Evolutionary conservation across 2,113 vertebrate genomes (phyloP).

Genomic region (Lutjanus erythropterus): DNA sequence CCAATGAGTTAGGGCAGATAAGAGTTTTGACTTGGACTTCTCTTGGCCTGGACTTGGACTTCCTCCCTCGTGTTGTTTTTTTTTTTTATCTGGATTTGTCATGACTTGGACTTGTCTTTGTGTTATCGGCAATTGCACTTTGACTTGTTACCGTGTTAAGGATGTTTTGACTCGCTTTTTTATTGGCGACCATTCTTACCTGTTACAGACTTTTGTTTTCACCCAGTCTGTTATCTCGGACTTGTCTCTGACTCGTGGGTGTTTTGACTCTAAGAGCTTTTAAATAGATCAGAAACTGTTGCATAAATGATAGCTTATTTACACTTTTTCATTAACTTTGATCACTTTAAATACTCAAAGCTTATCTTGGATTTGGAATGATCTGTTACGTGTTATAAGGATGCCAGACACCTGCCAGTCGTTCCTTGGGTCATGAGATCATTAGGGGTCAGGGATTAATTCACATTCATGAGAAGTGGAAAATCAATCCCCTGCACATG

Average conservation of each 20-base stretch:
- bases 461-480: background rate
- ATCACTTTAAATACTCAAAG: background rate
- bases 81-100: background rate
- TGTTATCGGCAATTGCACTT: background rate
- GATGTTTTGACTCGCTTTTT: background rate
- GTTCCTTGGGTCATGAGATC: conserved; percentile 2
- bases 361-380: background rate
- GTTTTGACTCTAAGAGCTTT: background rate
- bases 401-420: conserved; percentile 47
- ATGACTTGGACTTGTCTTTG: background rate
- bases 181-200: background rate
- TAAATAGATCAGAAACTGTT: background rate
- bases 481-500: background rate
- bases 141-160: background rate
- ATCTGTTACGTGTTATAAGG: conserved; percentile 33
- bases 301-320: conserved; percentile 1
- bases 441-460: background rate
- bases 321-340: conserved; percentile 9
- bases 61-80: no score
- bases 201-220: background rate
- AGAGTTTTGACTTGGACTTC: no score
- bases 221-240: background rate
- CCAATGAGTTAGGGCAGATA: no score
- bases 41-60: no score
- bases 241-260: background rate